Evolutionary conservation across 2,797 vertebrate species (phyloP), one percentile per base, ranked within the genome.

Genomic region (Crenuchus spilurus): DNA sequence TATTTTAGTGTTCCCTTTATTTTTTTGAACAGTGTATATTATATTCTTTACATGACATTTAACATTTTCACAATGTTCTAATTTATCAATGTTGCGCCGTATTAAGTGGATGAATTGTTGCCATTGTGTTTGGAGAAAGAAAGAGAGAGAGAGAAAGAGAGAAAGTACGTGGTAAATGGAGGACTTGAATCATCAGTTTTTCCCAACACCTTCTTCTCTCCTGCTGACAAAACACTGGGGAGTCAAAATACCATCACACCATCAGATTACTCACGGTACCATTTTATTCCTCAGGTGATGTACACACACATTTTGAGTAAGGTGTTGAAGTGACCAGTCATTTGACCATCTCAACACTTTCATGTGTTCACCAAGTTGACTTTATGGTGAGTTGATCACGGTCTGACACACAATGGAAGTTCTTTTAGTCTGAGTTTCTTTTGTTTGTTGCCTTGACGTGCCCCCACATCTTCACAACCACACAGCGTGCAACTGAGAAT

Each of bases 121-220:
- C 8, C 48, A 22, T 31, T 54, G 54, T 30, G 28, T 11, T 65
- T 4, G 18, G 26, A 55, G 28, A 18, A 24, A 72, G 33, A 37
- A 0, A 35, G 20, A 67, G 37, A 64, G 24, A n/a, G 7, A 88
- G 87, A 87, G 85, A 90, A 75, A 88, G 83, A 3, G 65, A 51
- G 35, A 74, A 87, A 75, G 86, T 84, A 89, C 87, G 80, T 57
- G 82, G 78, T 87, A 84, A 1, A 82, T 80, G 84, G 70, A 87
- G 84, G 87, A 88, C 71, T 31, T 82, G 71, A 82, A 68, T 80
- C 77, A 82, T 77, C 58, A 46, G 60, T 52, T 37, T 64, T 67
- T 71, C 51, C 67, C 74, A 70, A 44, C 16, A 13, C 52, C 67
- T 30, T 46, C 11, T 30, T 46, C 57, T 74, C 37, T 13, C 33